Evolutionary conservation across 2,888 invertebrate species (phyloP).

Genomic region (Plebejus anna): DNA sequence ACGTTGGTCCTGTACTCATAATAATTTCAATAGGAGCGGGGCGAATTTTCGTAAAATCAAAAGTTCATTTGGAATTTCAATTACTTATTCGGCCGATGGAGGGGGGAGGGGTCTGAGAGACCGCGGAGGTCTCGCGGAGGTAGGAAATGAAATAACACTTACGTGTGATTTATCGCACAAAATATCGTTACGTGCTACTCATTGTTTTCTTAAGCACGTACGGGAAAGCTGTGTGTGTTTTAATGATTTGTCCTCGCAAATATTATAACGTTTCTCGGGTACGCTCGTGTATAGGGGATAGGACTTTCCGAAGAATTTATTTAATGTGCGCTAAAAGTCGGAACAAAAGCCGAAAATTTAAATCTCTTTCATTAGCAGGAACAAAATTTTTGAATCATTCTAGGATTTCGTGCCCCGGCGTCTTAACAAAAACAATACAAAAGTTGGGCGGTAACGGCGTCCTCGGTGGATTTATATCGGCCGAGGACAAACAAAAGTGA

Average conservation of each 20-base stretch:
- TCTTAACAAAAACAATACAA: conserved; percentile 73
- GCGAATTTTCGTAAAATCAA: conserved; percentile 72
- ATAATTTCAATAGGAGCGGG: conserved; percentile 68
- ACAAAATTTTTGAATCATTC: conserved; percentile 55
- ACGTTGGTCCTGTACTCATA: conserved; percentile 58
- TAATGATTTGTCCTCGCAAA: conserved; percentile 45
- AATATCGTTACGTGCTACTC: conserved; percentile 73
- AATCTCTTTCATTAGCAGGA: neutral
- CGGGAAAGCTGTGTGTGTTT: conserved; percentile 54
- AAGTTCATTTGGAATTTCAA: conserved; percentile 78
- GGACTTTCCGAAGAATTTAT: neutral
- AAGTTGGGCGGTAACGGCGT: conserved; percentile 68
- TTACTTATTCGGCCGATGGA: conserved; percentile 77
- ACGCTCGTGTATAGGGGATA: neutral
- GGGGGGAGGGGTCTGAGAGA: conserved; percentile 40
- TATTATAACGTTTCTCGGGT: conserved; percentile 32
- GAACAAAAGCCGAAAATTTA: neutral
- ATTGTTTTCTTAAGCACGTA: conserved; percentile 69
- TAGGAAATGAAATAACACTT: conserved; percentile 79
- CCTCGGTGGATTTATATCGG: conserved; percentile 75
- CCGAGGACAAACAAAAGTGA: conserved; percentile 77
- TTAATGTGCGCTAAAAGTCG: neutral
- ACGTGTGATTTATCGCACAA: conserved; percentile 74
- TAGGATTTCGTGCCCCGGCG: conserved; percentile 66
- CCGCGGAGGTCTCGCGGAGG: conserved; percentile 17